Evolutionary conservation across 2,113 vertebrate species (phyloP).

Genomic region (Etheostoma spectabile): DNA sequence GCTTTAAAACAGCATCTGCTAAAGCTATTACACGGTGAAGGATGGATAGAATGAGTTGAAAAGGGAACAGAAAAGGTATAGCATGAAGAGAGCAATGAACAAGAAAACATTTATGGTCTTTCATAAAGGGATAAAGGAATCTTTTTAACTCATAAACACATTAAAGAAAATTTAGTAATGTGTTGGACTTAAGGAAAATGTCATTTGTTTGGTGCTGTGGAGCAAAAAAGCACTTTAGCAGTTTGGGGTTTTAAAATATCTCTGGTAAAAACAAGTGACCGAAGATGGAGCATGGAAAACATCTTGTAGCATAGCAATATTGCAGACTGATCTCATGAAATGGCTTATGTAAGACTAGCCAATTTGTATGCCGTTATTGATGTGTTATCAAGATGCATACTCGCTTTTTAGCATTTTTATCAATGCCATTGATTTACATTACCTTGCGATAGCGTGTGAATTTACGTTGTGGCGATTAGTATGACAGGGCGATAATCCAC

Average conservation of each 20-base stretch:
- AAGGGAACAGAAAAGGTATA: slow-evolving; percentile 26
- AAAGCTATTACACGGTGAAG: slow-evolving; percentile 44
- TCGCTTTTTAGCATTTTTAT: too few species aligned
- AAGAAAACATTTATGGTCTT: neutral
- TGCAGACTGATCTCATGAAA: too few species aligned
- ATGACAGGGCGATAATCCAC: too few species aligned
- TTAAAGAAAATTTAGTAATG: neutral
- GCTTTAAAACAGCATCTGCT: slow-evolving; percentile 61
- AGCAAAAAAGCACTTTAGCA: slow-evolving; percentile 26
- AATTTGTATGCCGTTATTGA: too few species aligned
- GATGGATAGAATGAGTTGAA: slow-evolving; percentile 19
- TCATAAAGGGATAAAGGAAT: slow-evolving; percentile 10
- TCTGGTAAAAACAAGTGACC: neutral
- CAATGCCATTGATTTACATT: too few species aligned
- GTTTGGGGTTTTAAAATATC: slow-evolving; percentile 7
- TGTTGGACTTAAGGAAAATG: slow-evolving; percentile 47
- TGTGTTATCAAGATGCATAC: too few species aligned
- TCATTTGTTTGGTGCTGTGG: slow-evolving; percentile 46
- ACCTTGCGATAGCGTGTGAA: too few species aligned
- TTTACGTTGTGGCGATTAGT: too few species aligned
- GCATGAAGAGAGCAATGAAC: slow-evolving; percentile 2
- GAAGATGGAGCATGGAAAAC: neutral
- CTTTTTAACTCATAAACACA: slow-evolving; percentile 7
- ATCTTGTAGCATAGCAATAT: neutral
- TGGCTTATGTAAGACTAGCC: too few species aligned